Percentiles rank a stretch among this genome's conserved stretches.
Evolutionary conservation across 2,113 vertebrate species (phyloP).

Genomic region (Baryphthengus martii): DNA sequence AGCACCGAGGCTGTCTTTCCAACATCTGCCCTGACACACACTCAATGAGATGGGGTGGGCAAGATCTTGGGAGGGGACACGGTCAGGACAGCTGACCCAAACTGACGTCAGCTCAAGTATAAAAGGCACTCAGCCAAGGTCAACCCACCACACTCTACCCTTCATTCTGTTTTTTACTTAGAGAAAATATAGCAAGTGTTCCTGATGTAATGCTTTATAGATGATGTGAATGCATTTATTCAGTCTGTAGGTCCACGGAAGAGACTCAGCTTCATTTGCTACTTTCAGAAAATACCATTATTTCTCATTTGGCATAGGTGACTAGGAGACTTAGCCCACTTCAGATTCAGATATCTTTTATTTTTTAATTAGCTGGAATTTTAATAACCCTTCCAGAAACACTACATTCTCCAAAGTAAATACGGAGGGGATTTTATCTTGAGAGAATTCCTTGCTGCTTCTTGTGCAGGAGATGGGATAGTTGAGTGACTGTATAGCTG

Average conservation of each 20-base stretch:
- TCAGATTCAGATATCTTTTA: slow-evolving; percentile 32
- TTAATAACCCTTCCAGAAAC: not conserved
- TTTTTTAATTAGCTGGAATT: slow-evolving; percentile 33
- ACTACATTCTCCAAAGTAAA: not conserved
- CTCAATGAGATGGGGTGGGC: no score
- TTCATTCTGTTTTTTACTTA: not conserved
- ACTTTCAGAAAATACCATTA: slow-evolving; percentile 2
- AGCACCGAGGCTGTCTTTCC: no score
- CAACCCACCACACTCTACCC: not conserved
- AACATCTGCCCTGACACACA: no score
- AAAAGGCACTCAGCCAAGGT: no score
- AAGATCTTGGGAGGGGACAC: no score
- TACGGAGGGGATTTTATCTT: not conserved
- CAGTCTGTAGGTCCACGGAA: not conserved
- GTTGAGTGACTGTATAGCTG: not conserved
- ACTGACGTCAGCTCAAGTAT: no score
- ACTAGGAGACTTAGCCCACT: not conserved
- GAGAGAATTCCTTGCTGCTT: not conserved
- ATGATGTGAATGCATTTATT: not conserved
- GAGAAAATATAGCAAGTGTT: not conserved
- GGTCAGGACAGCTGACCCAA: no score
- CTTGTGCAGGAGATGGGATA: not conserved
- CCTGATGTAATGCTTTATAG: not conserved
- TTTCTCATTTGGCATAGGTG: slow-evolving; percentile 3
- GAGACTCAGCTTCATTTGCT: not conserved